Percentiles rank a stretch among this genome's conserved stretches.
phyloP scores from a whole-genome alignment of 2,888 invertebrate species.

The Plagodis dolabraria region DNA sequence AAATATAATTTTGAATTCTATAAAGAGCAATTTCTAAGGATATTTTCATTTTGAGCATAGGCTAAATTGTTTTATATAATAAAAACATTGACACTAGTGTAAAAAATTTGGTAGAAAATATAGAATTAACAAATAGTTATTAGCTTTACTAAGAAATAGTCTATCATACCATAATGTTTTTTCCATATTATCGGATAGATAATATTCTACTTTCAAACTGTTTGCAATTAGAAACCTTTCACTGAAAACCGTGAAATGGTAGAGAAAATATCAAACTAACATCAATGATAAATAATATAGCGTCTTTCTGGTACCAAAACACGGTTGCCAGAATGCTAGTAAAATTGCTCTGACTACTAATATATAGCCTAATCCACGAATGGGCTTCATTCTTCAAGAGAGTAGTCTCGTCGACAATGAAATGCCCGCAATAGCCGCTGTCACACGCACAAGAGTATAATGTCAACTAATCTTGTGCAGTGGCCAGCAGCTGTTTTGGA shows the following conservation, averaged over 20 bases:
- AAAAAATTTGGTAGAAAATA: too few species aligned
- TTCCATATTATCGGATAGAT: too few species aligned
- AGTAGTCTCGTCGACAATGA: constrained; percentile 72
- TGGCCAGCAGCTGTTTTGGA: constrained; percentile 99
- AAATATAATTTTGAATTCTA: neutral
- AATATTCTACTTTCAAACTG: too few species aligned
- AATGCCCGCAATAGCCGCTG: constrained; percentile 98
- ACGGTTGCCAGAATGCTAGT: neutral
- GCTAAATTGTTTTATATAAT: too few species aligned
- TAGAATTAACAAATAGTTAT: too few species aligned
- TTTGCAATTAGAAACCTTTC: too few species aligned
- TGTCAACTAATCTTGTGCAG: constrained; percentile 96
- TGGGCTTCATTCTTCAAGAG: constrained; percentile 40
- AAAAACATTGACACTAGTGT: too few species aligned
- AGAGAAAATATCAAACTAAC: neutral
- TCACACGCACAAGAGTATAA: constrained; percentile 99
- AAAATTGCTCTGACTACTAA: neutral
- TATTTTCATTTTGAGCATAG: neutral
- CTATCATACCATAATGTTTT: too few species aligned
- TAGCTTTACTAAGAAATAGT: too few species aligned
- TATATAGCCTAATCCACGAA: neutral
- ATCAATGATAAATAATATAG: too few species aligned
- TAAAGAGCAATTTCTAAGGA: neutral
- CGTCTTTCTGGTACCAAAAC: too few species aligned
- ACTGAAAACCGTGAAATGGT: neutral